Evolutionary conservation across 2,888 invertebrate genomes (phyloP).

Genomic region (Erpobdella octoculata): DNA sequence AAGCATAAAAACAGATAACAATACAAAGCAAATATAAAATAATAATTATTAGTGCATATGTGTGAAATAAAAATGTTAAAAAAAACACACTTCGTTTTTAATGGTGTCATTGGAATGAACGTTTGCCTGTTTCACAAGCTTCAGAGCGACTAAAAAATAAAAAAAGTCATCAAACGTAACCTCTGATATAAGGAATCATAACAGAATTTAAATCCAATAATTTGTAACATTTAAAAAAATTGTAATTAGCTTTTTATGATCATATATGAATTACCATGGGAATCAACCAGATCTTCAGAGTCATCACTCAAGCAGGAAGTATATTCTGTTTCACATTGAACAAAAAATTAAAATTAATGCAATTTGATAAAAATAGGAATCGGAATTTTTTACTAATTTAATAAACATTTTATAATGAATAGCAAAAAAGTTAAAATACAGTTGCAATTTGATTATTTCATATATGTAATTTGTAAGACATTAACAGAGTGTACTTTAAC

Average conservation of each 20-base stretch:
- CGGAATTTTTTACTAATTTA: no score
- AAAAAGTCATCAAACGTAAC: no score
- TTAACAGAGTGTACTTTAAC: no score
- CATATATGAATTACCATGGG: neutral
- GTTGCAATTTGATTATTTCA: no score
- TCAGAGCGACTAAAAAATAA: constrained; percentile 17
- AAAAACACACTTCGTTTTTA: constrained; percentile 4
- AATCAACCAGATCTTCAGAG: constrained; percentile 3
- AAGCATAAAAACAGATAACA: neutral
- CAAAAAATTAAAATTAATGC: neutral
- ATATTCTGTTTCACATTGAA: constrained; percentile 16
- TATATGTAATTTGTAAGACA: no score
- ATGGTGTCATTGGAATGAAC: constrained; percentile 12
- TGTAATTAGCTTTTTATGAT: no score
- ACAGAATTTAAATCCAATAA: no score
- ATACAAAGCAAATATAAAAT: neutral
- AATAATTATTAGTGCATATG: neutral
- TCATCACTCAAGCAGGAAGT: constrained; percentile 22
- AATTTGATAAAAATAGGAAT: no score
- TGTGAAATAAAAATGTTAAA: neutral
- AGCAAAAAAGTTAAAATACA: no score
- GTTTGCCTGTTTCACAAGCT: constrained; percentile 6
- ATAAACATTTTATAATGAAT: no score
- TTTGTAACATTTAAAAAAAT: no score
- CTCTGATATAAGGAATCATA: no score